Conservation (phyloP, 2,888 invertebrate species). For the Caenorhabditis virilis region DNA sequence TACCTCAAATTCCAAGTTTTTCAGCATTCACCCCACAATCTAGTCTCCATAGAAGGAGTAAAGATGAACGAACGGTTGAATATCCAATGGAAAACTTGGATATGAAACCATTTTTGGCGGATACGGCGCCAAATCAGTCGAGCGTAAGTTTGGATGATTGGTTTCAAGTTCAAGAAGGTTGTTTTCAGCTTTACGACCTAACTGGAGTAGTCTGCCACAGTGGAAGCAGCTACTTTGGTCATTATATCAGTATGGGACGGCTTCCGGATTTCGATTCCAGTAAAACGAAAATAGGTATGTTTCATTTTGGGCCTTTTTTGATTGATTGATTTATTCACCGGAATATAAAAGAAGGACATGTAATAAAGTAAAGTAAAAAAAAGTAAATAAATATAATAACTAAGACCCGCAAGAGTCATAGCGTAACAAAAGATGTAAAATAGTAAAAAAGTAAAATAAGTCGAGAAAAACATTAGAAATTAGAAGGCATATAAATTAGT, state of each 20-base stretch:
- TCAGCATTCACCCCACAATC: slow-evolving; percentile 40
- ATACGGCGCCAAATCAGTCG: slow-evolving; percentile 54
- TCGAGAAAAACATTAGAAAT: too few species aligned
- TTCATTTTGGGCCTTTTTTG: too few species aligned
- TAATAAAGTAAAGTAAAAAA: neutral
- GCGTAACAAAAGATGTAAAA: too few species aligned
- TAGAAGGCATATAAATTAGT: too few species aligned
- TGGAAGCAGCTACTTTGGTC: slow-evolving; percentile 70
- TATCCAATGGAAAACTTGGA: slow-evolving; percentile 64
- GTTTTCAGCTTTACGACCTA: slow-evolving; percentile 70
- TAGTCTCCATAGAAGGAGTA: slow-evolving; percentile 49
- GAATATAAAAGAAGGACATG: too few species aligned
- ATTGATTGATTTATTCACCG: too few species aligned
- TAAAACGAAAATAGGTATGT: slow-evolving; percentile 70
- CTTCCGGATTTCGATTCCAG: slow-evolving; percentile 68
- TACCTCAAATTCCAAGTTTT: neutral
- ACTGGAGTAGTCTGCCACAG: slow-evolving; percentile 72
- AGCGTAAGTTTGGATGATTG: too few species aligned
- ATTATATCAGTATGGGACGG: slow-evolving; percentile 72
- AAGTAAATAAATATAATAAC: neutral
- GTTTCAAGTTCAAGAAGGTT: too few species aligned
- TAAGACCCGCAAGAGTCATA: too few species aligned
- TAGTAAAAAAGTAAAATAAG: too few species aligned
- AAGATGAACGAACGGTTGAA: slow-evolving; percentile 55
- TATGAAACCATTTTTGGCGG: slow-evolving; percentile 51